A percentile compares a stretch with the other conserved stretches of the same genome.
These are phyloP conservation scores for Gouania willdenowi DNA, from an alignment of 2,797 vertebrate genomes.

Conservation along the genomic window DNA sequence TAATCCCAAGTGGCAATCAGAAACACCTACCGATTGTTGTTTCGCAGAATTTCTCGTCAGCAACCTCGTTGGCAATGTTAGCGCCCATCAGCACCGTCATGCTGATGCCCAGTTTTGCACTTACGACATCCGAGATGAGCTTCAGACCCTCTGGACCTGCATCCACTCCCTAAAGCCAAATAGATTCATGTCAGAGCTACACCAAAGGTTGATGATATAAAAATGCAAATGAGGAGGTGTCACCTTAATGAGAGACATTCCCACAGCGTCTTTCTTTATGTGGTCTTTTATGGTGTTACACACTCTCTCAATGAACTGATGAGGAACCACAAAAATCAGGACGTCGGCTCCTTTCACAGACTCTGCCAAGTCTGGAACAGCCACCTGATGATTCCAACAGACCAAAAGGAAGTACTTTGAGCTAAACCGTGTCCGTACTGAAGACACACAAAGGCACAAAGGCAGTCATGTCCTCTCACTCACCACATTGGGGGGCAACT, in stretches of 20 bases:
- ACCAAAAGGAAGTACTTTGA: too few species aligned
- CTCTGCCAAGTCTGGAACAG: slow-evolving; percentile 86
- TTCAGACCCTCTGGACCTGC: slow-evolving; percentile 89
- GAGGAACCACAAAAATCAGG: slow-evolving; percentile 93
- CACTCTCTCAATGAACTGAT: slow-evolving; percentile 87
- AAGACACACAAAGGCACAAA: too few species aligned
- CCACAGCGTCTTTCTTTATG: slow-evolving; percentile 83
- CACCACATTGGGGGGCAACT: slow-evolving; percentile 93
- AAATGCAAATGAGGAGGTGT: too few species aligned
- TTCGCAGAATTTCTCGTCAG: slow-evolving; percentile 95
- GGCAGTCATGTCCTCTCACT: not conserved
- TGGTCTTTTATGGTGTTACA: slow-evolving; percentile 92
- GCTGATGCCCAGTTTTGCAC: slow-evolving; percentile 82
- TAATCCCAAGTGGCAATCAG: not conserved
- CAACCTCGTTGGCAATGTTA: slow-evolving; percentile 94
- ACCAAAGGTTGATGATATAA: too few species aligned
- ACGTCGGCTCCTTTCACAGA: slow-evolving; percentile 85
- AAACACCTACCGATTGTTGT: slow-evolving; percentile 97
- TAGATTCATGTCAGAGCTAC: not conserved
- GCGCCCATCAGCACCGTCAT: slow-evolving; percentile 95
- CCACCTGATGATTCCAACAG: slow-evolving; percentile 83
- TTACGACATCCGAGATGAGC: slow-evolving; percentile 92
- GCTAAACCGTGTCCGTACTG: too few species aligned
- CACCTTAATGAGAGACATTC: slow-evolving; percentile 97
- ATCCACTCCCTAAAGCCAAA: slow-evolving; percentile 83